These are phyloP conservation scores for Mormyrops attenuatus DNA, from an alignment of 2,797 vertebrate genomes.

Conservation along the genomic window DNA sequence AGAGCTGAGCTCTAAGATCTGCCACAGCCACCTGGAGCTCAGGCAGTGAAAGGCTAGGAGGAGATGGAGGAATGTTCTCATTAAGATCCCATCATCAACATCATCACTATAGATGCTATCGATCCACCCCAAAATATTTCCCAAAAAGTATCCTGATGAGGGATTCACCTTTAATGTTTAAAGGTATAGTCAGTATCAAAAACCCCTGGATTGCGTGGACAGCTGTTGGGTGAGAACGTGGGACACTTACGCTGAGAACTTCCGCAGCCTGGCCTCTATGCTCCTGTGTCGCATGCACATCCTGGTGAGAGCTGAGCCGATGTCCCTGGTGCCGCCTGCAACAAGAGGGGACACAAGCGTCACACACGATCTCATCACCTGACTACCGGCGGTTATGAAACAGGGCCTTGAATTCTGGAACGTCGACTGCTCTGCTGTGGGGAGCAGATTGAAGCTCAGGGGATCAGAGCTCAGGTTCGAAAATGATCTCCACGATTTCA, in stretches of 20 bases:
- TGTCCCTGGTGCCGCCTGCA: constrained; percentile 63
- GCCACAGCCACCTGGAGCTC: not conserved
- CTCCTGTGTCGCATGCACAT: constrained; percentile 68
- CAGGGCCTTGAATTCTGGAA: not conserved
- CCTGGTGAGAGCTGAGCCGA: constrained; percentile 64
- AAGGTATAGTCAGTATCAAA: not conserved
- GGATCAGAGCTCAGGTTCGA: not conserved
- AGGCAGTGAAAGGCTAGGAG: not conserved
- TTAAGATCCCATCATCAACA: not conserved
- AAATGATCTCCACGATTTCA: not conserved
- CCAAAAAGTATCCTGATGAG: not conserved
- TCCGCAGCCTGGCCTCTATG: constrained; percentile 63
- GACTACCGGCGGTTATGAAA: not conserved
- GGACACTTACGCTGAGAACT: constrained; percentile 59
- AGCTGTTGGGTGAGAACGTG: not conserved
- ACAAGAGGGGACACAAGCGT: not conserved
- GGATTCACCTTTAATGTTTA: not conserved
- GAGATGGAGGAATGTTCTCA: not conserved
- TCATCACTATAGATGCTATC: not conserved
- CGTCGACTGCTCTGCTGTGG: not conserved
- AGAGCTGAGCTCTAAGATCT: not conserved
- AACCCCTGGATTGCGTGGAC: not conserved
- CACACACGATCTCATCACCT: not conserved
- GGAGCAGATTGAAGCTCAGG: not conserved
- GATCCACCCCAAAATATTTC: not conserved